Conservation (phyloP, 2,797 vertebrate species). For the Phylloscopus collybita region DNA sequence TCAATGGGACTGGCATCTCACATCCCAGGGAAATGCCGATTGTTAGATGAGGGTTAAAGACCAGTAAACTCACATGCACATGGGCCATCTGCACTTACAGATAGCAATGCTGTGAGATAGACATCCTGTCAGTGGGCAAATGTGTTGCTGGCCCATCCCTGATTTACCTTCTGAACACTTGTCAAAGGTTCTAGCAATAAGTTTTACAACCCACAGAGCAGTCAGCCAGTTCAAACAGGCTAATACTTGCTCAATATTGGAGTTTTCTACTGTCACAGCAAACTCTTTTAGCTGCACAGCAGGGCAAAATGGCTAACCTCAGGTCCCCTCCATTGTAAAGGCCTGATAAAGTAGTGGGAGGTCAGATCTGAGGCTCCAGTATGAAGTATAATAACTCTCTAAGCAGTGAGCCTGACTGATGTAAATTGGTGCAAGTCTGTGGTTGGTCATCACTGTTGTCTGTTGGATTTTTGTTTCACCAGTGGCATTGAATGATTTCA, state of each 20-base stretch:
- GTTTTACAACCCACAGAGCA: neutral
- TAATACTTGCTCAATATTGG: rapidly evolving
- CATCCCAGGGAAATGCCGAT: neutral
- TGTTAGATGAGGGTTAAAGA: neutral
- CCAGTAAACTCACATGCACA: rapidly evolving
- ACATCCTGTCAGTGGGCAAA: neutral
- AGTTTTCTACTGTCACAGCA: neutral
- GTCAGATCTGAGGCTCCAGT: neutral
- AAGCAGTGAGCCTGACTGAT: neutral
- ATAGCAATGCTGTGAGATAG: neutral
- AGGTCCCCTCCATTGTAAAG: neutral
- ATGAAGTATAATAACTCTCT: neutral
- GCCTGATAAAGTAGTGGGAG: neutral
- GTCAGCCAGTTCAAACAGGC: neutral
- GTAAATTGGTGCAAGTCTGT: neutral
- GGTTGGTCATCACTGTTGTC: neutral
- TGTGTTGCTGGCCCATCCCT: neutral
- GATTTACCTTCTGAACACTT: neutral
- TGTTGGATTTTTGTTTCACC: neutral
- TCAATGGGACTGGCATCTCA: neutral
- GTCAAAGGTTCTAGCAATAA: neutral
- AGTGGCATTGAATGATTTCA: neutral
- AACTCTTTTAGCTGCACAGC: neutral
- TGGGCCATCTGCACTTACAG: neutral
- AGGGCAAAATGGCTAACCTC: neutral